These are phyloP conservation scores for Lutraria lutraria DNA, from an alignment of 2,888 invertebrate genomes.

Conservation along the genomic window DNA sequence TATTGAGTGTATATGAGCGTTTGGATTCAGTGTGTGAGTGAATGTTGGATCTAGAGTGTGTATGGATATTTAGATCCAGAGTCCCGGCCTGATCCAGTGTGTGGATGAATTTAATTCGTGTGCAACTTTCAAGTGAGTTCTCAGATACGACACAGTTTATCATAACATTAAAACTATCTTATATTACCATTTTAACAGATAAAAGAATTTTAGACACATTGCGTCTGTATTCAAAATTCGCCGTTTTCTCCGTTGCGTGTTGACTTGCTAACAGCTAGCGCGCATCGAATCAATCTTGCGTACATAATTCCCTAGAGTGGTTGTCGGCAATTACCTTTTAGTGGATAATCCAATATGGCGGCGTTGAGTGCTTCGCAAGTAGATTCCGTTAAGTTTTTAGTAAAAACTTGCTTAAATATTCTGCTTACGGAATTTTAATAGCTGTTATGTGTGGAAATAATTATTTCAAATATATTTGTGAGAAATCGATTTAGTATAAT, in stretches of 20 bases:
- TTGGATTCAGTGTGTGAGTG: too few species aligned
- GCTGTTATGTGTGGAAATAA: constrained; percentile 10
- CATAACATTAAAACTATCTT: too few species aligned
- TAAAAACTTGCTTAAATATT: background rate
- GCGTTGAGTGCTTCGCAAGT: constrained; percentile 43
- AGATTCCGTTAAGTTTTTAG: background rate
- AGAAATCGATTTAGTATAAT: background rate
- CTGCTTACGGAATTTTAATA: background rate
- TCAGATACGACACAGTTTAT: too few species aligned
- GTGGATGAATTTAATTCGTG: too few species aligned
- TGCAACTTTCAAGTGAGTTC: too few species aligned
- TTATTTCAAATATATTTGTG: constrained; percentile 4
- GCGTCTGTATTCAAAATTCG: too few species aligned
- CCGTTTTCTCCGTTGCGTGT: background rate
- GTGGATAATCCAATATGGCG: constrained; percentile 69
- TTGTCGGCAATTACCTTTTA: constrained; percentile 41
- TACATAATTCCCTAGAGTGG: constrained; percentile 33
- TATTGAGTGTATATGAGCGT: too few species aligned
- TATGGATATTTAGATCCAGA: too few species aligned
- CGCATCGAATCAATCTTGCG: background rate
- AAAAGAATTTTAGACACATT: too few species aligned
- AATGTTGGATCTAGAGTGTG: too few species aligned
- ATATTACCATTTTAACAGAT: too few species aligned
- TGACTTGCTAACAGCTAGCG: background rate
- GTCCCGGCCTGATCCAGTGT: too few species aligned